Conservation (phyloP, 2,888 invertebrate species). For the Megaustenia siamemsis region DNA sequence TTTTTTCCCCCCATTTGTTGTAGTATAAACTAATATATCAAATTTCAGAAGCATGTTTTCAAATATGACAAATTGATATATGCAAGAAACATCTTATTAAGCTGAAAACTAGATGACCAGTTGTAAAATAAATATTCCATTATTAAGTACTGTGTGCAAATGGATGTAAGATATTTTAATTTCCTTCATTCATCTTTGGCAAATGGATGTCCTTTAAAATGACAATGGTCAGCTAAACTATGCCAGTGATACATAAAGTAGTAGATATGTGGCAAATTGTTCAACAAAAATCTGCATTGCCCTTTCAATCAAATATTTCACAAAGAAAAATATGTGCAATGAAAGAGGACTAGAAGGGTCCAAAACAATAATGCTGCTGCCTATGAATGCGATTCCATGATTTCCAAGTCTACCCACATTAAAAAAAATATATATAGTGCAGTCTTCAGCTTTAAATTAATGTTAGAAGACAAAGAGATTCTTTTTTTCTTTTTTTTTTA, state of each 20-base stretch:
- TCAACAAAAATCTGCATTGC: no score
- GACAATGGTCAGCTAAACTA: no score
- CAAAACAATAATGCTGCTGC: conserved; percentile 23
- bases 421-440: neutral
- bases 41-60: neutral
- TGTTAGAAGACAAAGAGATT: conserved; percentile 21
- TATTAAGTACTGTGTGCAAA: conserved; percentile 33
- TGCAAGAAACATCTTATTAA: neutral
- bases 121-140: conserved; percentile 3
- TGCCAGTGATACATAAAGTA: no score
- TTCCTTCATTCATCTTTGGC: conserved; percentile 28
- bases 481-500: no score
- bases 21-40: neutral
- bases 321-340: conserved; percentile 23
- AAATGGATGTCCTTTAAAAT: neutral
- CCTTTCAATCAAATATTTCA: neutral
- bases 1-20: no score
- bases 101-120: neutral
- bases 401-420: neutral
- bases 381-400: neutral
- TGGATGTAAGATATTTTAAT: conserved; percentile 25
- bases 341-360: conserved; percentile 28
- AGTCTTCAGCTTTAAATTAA: no score
- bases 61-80: neutral
- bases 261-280: no score